Evolutionary conservation across 2,113 vertebrate species (phyloP).

Genomic region (Calyptommatus sinebrachiatus): DNA sequence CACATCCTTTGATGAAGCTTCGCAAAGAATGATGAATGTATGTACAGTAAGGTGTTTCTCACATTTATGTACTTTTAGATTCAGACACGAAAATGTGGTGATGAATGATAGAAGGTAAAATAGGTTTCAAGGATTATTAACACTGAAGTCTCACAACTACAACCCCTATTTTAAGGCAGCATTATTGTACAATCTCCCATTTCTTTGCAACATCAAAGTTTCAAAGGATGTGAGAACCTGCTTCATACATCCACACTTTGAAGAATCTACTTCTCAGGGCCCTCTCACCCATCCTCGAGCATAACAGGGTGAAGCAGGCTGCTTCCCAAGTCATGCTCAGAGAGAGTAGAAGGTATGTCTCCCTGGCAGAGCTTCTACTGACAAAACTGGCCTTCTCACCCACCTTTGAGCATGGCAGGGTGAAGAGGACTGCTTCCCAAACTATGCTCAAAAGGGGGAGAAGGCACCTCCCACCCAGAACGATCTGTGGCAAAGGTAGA

Average conservation of each 20-base stretch:
- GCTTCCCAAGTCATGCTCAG: too few relatives aligned
- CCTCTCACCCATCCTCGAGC: too few relatives aligned
- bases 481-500: too few relatives aligned
- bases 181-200: neutral
- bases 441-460: too few relatives aligned
- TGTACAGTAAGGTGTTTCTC: neutral
- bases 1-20: neutral
- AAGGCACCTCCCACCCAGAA: too few relatives aligned
- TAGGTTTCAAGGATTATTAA: neutral
- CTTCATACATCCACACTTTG: neutral
- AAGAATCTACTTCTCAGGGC: neutral
- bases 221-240: neutral
- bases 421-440: too few relatives aligned
- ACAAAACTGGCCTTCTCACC: too few relatives aligned
- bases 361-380: too few relatives aligned
- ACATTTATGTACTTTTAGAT: neutral
- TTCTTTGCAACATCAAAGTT: neutral
- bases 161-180: neutral
- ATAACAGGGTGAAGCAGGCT: too few relatives aligned
- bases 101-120: neutral
- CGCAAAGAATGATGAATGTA: slow-evolving; percentile 1
- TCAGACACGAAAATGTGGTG: neutral
- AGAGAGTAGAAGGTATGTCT: too few relatives aligned
- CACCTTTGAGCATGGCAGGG: too few relatives aligned
- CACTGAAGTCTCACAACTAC: too few relatives aligned